Conservation (phyloP, 2,797 vertebrate genomes). For the Manis pentadactyla region DNA sequence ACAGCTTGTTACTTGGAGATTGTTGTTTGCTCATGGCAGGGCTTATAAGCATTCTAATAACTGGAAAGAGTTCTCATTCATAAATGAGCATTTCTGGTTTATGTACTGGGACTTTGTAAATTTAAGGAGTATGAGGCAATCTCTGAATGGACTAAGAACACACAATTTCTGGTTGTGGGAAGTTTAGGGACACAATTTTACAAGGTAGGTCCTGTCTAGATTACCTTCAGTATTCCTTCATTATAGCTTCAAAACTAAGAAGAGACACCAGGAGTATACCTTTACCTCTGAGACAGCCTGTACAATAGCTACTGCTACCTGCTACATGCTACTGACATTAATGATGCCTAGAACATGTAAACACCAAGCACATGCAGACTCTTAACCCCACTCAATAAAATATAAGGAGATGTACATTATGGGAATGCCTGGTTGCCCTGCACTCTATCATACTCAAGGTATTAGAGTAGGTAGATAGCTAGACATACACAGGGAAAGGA, state of each 20-base stretch:
- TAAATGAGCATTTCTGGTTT: background rate
- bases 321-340: background rate
- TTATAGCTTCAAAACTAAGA: background rate
- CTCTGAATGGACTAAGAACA: background rate
- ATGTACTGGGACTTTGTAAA: background rate
- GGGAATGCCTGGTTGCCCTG: background rate
- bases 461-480: background rate
- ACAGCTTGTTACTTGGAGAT: background rate
- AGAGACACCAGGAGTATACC: background rate
- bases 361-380: background rate
- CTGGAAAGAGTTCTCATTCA: background rate
- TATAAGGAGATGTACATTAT: background rate
- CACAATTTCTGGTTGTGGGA: background rate
- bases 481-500: too few relatives aligned
- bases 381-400: background rate
- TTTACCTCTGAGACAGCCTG: background rate
- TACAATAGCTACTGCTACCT: rapidly evolving
- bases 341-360: background rate
- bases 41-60: background rate
- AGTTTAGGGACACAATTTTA: background rate
- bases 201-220: background rate
- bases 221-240: background rate
- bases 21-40: background rate
- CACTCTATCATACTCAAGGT: background rate
- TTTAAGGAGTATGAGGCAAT: conserved; percentile 18